Base-by-base conservation (phyloP, 2,888 invertebrate species). In the Himalopsyche japonica region DNA sequence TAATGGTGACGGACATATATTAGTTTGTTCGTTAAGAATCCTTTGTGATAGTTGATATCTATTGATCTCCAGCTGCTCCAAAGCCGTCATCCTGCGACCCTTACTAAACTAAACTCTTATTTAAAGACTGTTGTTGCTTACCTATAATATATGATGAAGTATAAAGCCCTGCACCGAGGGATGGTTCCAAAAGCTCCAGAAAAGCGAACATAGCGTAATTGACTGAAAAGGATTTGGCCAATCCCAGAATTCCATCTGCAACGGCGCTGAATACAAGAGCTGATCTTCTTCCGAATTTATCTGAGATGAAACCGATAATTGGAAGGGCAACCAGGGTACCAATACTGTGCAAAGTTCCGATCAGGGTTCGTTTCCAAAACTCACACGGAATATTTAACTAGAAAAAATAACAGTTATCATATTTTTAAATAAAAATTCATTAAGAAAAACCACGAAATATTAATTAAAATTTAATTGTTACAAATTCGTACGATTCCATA, bases 131-230 rank as follows among this genome's bases (percentile, higher is more conserved):
- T 18, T 24, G 20, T 57, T 18, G 18, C 88, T 89, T 91, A 94
- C 96, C 96, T 88, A 95, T 90, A 88, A 96, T 94, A 89, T 95
- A 96, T 84, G 94, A 94, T 1, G 95, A 94, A 5, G 95, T 94
- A 88, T 94, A 96, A 15, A 95, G 93, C 0, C 95, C 95, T 27
- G 95, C 94, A 0, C 95, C 94, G n/a, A 95, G 91, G 0, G 93
- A 89, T 0, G 96, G 95, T 88, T 96, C 96, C 2, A 96, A 88
- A 81, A 96, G 94, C 89, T 96, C 96, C 32, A 96, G 93, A 0
- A 93, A 88, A 43, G 95, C 88, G 89, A 96, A 96, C 93, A 94
- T 94, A 87, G 93, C 91, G 89, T 96, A 96, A 87, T 93, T 93
- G 83, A 93, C 93, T 82, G 95, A 94, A 88, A 95, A 95, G 12